These are phyloP conservation scores for Schizotus pectinicornis DNA, from an alignment of 2,888 invertebrate genomes.

Conservation along the genomic window DNA sequence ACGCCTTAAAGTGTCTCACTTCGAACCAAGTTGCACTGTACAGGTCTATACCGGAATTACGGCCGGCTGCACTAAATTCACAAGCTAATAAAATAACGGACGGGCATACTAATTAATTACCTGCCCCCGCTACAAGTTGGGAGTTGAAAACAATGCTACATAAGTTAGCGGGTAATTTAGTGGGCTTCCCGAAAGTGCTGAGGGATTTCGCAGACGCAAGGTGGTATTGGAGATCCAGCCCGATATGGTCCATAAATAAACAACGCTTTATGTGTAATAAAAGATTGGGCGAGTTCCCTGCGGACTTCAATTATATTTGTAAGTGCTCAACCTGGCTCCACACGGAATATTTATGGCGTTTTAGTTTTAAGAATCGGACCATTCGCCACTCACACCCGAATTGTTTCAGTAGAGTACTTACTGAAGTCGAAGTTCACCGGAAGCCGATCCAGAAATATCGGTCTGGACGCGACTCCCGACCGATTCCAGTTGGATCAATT, in stretches of 20 bases:
- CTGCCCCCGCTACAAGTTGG: conserved; percentile 7
- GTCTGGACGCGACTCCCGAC: too few relatives aligned
- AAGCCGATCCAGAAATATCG: not conserved
- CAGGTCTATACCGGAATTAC: too few relatives aligned
- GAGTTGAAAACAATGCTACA: conserved; percentile 20
- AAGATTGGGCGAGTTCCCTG: conserved; percentile 15
- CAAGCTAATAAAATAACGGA: conserved; percentile 15
- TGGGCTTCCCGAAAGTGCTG: conserved; percentile 25
- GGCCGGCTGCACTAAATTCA: conserved; percentile 16
- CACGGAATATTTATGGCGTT: conserved; percentile 17
- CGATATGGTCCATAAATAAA: conserved; percentile 17
- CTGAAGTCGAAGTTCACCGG: conserved; percentile 10
- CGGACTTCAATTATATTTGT: conserved; percentile 21
- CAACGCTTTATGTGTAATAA: conserved; percentile 23
- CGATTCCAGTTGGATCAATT: too few relatives aligned
- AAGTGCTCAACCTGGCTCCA: conserved; percentile 9
- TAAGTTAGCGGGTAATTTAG: conserved; percentile 24
- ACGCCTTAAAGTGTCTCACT: too few relatives aligned
- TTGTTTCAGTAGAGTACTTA: conserved; percentile 17
- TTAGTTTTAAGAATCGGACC: conserved; percentile 16
- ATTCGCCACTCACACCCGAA: conserved; percentile 18
- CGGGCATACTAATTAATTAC: conserved; percentile 24
- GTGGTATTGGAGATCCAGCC: too few relatives aligned
- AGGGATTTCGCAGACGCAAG: conserved; percentile 14
- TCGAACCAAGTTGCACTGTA: too few relatives aligned